Conservation (phyloP, 2,113 vertebrate genomes). For the Epinephelus cyanopodus region DNA sequence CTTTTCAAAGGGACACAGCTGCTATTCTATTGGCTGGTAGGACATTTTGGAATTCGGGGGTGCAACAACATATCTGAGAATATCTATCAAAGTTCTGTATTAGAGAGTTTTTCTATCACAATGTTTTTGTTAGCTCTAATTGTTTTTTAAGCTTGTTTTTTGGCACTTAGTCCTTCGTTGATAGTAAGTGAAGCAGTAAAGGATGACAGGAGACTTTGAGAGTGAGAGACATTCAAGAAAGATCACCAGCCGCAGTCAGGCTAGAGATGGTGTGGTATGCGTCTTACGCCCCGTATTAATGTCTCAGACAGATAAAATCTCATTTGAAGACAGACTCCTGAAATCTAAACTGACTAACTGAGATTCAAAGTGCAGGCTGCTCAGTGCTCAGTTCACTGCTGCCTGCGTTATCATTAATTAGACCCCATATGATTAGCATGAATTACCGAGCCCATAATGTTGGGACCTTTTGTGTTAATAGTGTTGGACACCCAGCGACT, state of each 20-base stretch:
- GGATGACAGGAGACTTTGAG: neutral
- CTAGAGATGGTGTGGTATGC: neutral
- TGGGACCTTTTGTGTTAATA: slow-evolving; percentile 64
- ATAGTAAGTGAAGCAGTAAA: neutral
- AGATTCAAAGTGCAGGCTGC: neutral
- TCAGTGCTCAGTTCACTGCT: slow-evolving; percentile 14
- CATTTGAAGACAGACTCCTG: neutral
- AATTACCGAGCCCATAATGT: slow-evolving; percentile 49
- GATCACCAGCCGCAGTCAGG: neutral
- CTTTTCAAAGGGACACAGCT: too few species aligned
- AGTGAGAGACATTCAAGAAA: neutral
- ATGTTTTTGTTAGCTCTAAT: too few species aligned
- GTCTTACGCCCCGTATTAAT: neutral
- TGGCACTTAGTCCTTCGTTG: neutral
- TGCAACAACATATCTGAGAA: neutral
- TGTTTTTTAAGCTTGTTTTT: neutral
- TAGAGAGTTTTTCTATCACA: too few species aligned
- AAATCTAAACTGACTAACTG: slow-evolving; percentile 1
- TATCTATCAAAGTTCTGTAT: neutral
- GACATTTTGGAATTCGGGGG: too few species aligned
- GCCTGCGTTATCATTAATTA: slow-evolving; percentile 56
- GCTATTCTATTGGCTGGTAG: too few species aligned
- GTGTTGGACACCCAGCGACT: slow-evolving; percentile 55
- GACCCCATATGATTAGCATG: slow-evolving; percentile 51
- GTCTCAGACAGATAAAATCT: neutral